A percentile compares a stretch with the other conserved stretches of the same genome.
Evolutionary conservation across 2,113 vertebrate species (phyloP).

Genomic region (Octodon degus): DNA sequence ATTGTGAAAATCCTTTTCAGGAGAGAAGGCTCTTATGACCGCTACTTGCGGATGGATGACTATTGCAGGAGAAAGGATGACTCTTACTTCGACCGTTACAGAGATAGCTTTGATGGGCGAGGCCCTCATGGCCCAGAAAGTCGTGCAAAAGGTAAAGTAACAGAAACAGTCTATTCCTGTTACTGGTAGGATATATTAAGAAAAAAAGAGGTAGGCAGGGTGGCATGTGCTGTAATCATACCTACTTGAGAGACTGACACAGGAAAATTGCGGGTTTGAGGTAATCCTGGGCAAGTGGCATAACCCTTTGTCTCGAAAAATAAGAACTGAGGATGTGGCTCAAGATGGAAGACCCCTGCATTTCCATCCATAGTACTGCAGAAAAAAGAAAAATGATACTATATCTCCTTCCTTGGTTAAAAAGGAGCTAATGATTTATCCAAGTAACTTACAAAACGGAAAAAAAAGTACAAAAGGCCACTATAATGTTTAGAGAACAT

Average conservation of each 20-base stretch:
- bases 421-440: background rate
- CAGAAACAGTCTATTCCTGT: background rate
- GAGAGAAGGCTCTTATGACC: constrained; percentile 91
- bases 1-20: constrained; percentile 78
- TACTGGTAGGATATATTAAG: background rate
- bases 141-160: constrained; percentile 79
- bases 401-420: background rate
- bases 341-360: background rate
- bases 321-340: background rate
- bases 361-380: background rate
- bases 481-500: background rate
- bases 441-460: background rate
- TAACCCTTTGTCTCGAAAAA: background rate
- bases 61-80: constrained; percentile 94
- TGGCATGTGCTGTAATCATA: background rate
- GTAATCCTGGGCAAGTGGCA: background rate
- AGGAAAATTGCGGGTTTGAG: background rate
- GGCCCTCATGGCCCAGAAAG: constrained; percentile 89
- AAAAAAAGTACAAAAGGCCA: background rate
- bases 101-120: constrained; percentile 92
- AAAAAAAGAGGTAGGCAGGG: background rate
- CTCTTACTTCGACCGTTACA: constrained; percentile 90
- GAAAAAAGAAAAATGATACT: background rate
- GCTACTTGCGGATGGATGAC: constrained; percentile 91
- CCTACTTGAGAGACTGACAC: background rate